A percentile compares a stretch with the other conserved stretches of the same genome.
phyloP scores from a whole-genome alignment of 2,888 invertebrate genomes.

The Mactromeris polynyma region DNA sequence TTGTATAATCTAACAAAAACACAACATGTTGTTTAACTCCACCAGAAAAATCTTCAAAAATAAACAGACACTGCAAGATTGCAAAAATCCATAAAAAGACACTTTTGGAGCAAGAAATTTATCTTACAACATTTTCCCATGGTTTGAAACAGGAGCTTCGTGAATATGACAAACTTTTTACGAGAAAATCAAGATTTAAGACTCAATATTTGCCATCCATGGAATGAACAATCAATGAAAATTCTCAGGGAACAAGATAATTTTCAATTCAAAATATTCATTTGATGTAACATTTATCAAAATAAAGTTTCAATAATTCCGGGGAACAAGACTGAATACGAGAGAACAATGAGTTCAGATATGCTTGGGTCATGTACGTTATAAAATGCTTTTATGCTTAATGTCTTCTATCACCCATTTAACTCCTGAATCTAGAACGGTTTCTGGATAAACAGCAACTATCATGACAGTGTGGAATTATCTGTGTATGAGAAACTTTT shows the following conservation, averaged over 20 bases:
- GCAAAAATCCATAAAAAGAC: conserved; percentile 5
- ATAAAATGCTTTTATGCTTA: background rate
- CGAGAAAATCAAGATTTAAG: conserved; percentile 13
- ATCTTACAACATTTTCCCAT: conserved; percentile 5
- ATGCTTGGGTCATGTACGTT: background rate
- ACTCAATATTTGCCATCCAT: background rate
- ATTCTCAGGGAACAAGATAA: background rate
- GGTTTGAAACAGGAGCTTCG: background rate
- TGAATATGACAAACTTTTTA: conserved; percentile 7
- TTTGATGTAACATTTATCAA: background rate
- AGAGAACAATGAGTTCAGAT: background rate
- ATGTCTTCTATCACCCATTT: background rate
- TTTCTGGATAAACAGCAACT: background rate
- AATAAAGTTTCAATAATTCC: background rate
- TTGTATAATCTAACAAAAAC: too few relatives aligned
- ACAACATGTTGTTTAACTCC: too few relatives aligned
- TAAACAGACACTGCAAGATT: background rate
- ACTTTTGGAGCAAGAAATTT: background rate
- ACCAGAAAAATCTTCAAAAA: background rate
- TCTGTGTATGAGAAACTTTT: background rate
- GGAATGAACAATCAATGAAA: background rate
- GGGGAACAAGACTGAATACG: background rate
- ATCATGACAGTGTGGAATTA: background rate
- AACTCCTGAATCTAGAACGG: background rate
- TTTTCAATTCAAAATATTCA: conserved; percentile 9